Base-by-base conservation (phyloP, 2,888 invertebrate genomes). In the Coelogynopora nodosa region DNA sequence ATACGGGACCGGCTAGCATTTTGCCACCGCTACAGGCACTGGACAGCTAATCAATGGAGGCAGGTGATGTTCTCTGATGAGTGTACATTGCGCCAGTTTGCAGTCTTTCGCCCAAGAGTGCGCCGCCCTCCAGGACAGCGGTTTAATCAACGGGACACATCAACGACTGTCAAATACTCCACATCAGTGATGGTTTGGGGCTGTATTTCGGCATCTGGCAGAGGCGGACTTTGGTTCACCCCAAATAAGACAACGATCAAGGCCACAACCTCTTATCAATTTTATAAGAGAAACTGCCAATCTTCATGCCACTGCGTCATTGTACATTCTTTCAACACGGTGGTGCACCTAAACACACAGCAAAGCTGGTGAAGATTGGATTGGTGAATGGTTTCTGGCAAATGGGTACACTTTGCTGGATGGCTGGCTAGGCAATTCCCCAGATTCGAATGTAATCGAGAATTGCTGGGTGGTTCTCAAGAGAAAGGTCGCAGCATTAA, bases 171-270 rank as follows among this genome's bases (percentile, higher is more conserved):
- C 27, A 80, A 80, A 80, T n/a, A 26, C 29, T 80, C 80, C 29
- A 23, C 80, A 27, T n/a, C 80, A 80, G 29, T 80, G 23, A 80
- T 80, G 80, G 80, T 80, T 26, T 80, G 80, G 80, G 80, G 80
- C 80, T 80, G 80, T 29, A 80, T 80, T 26, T 80, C 80, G 23
- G 5, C 80, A 5, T 23, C 5, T 23, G 80, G 80, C 29, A 23
- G 80, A 80, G 80, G 80, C 23, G 80, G n/a, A 26, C 29, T 80
- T 23, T 80, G 80, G 80, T 80, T 80, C 80, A 80, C 29, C 27
- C 23, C 2, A 80, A 80, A 5, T 10, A 27, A 23, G n/a, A 2
- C 2, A 80, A 2, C 5, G 5, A 10, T n/a, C 2, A 80, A n/a
- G 27, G 5, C 80, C 2, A 5, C 49, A 49, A 10, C 49, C 18